Evolutionary conservation across 1,140 invertebrate species (phyloP).

Genomic region (Notospermus geniculatus): DNA sequence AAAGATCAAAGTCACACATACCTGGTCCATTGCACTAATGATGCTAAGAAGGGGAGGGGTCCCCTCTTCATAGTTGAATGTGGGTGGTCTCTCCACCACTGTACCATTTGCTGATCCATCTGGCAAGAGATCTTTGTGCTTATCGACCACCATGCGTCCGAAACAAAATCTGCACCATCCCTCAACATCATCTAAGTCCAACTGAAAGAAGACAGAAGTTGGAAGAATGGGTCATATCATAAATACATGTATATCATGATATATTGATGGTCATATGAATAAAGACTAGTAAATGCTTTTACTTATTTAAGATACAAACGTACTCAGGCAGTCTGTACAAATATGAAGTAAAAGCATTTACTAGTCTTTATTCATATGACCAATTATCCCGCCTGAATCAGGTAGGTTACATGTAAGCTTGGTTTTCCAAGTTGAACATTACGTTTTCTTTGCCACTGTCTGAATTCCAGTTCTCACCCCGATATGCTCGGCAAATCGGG

Average conservation of each 20-base stretch:
- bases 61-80: conserved; percentile 21
- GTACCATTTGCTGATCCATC: conserved; percentile 12
- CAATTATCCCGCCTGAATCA: too few relatives aligned
- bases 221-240: neutral
- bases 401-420: too few relatives aligned
- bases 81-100: conserved; percentile 24
- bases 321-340: too few relatives aligned
- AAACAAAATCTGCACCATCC: conserved; percentile 57
- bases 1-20: conserved; percentile 9
- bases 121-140: neutral
- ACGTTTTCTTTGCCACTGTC: too few relatives aligned
- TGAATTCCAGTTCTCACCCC: too few relatives aligned
- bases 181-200: conserved; percentile 45
- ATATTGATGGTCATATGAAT: too few relatives aligned
- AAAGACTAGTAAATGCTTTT: too few relatives aligned
- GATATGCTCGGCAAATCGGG: too few relatives aligned
- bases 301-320: too few relatives aligned
- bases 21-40: conserved; percentile 58
- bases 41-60: conserved; percentile 55
- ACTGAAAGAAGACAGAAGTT: conserved; percentile 28
- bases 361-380: too few relatives aligned
- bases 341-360: too few relatives aligned
- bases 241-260: neutral
- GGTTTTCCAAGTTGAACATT: too few relatives aligned
- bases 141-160: conserved; percentile 30